phyloP scores from a whole-genome alignment of 2,888 invertebrate genomes.

The Thelaira solivaga region DNA sequence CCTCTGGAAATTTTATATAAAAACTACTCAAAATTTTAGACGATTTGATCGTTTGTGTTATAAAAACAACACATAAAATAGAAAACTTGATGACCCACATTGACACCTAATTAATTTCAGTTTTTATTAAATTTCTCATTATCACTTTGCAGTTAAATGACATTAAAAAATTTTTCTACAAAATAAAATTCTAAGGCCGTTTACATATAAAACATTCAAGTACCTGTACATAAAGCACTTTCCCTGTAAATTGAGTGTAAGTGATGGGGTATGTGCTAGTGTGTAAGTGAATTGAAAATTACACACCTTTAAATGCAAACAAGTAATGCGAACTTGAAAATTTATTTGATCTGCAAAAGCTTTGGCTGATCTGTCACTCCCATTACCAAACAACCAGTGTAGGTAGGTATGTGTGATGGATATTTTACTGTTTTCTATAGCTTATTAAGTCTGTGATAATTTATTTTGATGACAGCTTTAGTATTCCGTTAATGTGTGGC shows the following conservation, averaged over 20 bases:
- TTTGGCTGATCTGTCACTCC: neutral
- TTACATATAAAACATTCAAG: neutral
- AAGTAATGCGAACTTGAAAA: slow-evolving; percentile 31
- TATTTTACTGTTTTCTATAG: no score
- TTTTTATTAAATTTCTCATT: no score
- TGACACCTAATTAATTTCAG: no score
- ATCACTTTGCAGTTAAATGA: no score
- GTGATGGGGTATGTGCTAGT: neutral
- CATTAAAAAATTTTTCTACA: no score
- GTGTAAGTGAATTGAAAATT: neutral
- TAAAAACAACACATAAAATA: no score
- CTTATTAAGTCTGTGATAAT: slow-evolving; percentile 45
- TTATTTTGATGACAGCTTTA: slow-evolving; percentile 61
- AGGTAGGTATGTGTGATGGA: no score
- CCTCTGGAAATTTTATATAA: no score
- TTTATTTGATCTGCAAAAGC: no score
- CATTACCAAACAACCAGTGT: neutral
- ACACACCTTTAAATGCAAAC: slow-evolving; percentile 27
- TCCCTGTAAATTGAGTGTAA: neutral
- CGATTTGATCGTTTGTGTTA: no score
- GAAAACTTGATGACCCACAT: no score
- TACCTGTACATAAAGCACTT: neutral
- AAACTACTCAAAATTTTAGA: no score
- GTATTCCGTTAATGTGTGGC: slow-evolving; percentile 60
- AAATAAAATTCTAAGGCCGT: slow-evolving; percentile 16